These are phyloP conservation scores for Sprattus sprattus DNA, from an alignment of 2,113 vertebrate genomes.

Conservation along the genomic window DNA sequence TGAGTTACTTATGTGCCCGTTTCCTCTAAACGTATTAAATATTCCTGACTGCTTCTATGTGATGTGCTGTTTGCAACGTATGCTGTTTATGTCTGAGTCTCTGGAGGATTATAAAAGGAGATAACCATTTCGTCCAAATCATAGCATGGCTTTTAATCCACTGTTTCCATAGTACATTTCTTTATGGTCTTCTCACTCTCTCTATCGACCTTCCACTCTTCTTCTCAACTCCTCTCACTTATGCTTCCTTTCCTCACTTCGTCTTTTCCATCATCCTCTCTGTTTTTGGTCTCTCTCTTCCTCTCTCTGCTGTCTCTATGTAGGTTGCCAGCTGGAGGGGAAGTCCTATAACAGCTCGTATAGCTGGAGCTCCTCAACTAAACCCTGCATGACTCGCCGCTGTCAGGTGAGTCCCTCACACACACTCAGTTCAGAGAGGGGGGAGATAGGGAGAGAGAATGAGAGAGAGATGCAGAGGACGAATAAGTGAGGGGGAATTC, in stretches of 20 bases:
- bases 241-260: constrained; percentile 7
- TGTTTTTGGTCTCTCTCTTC: background rate
- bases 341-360: constrained; percentile 86
- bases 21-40: constrained; percentile 6
- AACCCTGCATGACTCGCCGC: constrained; percentile 81
- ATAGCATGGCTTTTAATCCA: background rate
- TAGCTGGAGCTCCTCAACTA: constrained; percentile 79
- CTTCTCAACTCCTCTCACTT: background rate
- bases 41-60: constrained; percentile 1
- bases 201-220: background rate
- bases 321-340: constrained; percentile 87
- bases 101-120: background rate
- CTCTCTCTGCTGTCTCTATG: background rate
- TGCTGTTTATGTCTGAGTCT: background rate
- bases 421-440: background rate
- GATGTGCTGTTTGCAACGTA: background rate
- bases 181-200: background rate
- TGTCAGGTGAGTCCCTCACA: constrained; percentile 84
- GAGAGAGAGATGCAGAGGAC: background rate
- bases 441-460: background rate
- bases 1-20: constrained; percentile 2
- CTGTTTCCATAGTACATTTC: background rate
- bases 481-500: background rate
- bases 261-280: background rate
- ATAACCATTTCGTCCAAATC: background rate